A percentile compares a stretch with the other conserved stretches of the same genome.
These are phyloP conservation scores for Cheilinus undulatus DNA, from an alignment of 2,113 vertebrate species.

Conservation along the genomic window DNA sequence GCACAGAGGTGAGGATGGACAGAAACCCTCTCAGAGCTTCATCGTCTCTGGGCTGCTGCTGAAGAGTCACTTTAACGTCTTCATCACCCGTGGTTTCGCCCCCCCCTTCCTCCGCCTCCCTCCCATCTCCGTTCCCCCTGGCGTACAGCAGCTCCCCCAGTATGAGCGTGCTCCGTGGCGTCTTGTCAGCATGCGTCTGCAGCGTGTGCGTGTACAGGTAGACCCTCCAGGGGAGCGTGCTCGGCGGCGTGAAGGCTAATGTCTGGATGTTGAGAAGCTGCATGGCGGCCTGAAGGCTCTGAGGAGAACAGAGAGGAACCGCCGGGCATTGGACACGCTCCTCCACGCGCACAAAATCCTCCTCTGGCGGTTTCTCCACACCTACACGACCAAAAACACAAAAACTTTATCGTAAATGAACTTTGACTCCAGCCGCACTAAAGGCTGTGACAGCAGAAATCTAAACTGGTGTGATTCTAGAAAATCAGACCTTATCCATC, in stretches of 20 bases:
- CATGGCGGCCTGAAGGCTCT: conserved; percentile 89
- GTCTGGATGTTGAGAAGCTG: conserved; percentile 92
- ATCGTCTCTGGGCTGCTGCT: conserved; percentile 82
- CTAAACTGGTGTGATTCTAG: no score
- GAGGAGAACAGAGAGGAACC: conserved; percentile 70
- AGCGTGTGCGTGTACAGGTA: conserved; percentile 89
- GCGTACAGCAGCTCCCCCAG: conserved; percentile 87
- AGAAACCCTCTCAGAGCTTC: conserved; percentile 81
- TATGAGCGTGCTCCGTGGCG: conserved; percentile 77
- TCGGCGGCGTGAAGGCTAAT: conserved; percentile 89
- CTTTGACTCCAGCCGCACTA: no score
- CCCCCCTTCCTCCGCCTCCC: conserved; percentile 25
- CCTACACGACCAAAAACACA: conserved; percentile 38
- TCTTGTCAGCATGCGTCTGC: background rate
- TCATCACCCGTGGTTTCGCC: background rate
- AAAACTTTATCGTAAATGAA: no score
- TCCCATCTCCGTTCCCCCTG: background rate
- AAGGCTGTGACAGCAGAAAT: no score
- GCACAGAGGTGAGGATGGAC: conserved; percentile 80
- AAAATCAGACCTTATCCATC: no score
- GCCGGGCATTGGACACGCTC: conserved; percentile 73
- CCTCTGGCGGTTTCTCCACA: conserved; percentile 52
- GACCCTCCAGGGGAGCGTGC: conserved; percentile 89
- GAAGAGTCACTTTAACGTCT: conserved; percentile 84
- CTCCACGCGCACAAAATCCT: conserved; percentile 83